Evolutionary conservation across 2,113 vertebrate species (phyloP).

Genomic region (Malurus elegans): DNA sequence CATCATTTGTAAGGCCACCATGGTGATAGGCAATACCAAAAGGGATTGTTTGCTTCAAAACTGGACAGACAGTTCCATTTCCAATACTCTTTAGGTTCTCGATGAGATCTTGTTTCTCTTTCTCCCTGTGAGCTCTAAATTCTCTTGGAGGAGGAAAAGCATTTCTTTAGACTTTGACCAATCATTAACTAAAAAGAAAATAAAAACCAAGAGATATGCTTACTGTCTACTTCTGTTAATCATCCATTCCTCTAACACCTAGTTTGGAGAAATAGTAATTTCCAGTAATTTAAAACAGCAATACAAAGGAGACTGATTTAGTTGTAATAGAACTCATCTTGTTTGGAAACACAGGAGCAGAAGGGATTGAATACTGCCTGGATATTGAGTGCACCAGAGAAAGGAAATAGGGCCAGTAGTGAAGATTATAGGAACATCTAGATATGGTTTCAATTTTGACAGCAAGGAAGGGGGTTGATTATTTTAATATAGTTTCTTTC

Average conservation of each 20-base stretch:
- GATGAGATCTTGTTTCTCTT: conserved; percentile 81
- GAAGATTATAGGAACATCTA: neutral
- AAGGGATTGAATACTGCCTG: neutral
- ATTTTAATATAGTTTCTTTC: neutral
- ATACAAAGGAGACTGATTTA: neutral
- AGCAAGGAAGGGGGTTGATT: neutral
- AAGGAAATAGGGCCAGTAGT: neutral
- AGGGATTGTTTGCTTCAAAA: conserved; percentile 83
- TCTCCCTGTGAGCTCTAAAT: conserved; percentile 74
- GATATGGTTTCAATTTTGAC: neutral
- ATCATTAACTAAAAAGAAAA: neutral
- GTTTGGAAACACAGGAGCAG: neutral
- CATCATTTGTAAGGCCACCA: conserved; percentile 88
- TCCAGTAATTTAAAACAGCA: neutral
- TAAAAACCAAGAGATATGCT: neutral
- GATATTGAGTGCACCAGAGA: neutral
- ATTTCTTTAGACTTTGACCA: neutral
- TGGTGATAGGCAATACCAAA: conserved; percentile 96
- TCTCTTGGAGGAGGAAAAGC: conserved; percentile 66
- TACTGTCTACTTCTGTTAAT: neutral
- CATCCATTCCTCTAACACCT: neutral
- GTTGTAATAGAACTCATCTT: neutral
- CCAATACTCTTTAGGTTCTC: conserved; percentile 76
- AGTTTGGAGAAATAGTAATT: neutral
- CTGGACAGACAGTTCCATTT: conserved; percentile 82